Base-by-base conservation (phyloP, 2,797 vertebrate species). In the Xiphorhynchus erythropygius region DNA sequence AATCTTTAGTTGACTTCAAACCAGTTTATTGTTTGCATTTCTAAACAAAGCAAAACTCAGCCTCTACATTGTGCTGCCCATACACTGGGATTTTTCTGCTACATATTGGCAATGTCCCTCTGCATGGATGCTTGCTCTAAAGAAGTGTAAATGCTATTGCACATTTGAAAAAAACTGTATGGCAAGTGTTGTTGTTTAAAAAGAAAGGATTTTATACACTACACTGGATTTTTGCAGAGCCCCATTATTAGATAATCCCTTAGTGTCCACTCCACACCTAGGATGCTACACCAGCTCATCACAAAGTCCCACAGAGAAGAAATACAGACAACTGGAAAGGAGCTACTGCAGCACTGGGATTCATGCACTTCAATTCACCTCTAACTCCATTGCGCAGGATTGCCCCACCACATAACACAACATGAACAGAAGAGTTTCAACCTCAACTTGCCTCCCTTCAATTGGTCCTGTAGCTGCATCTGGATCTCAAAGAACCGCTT, bases 371-470 rank as follows among this genome's bases (percentile, higher is more conserved):
- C 22, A 73, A 19, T 70, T 44, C 6, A 15, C 11, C n/a, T 62
- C 22, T 13, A 65, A 59, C 25, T 42, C n/a, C 32, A n/a, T 9
- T 18, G 3, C 1, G 7, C 1, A 4, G 24, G 39, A 92, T 1
- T 62, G 44, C 7, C 41, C 42, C 42, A 55, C 5, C 52, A 24
- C 0, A 0, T 24, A 87, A 44, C 39, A 10, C 0, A 6, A 32
- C 18, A 56, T 23, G 28, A 64, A 65, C 8, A 50, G 17, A n/a
- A 47, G 44, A 70, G 17, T 39, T 91, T 17, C 70, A 89, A 70
- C 5, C 15, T 74, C 64, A 19, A 11, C 17, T 68, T 9, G 2
- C 7, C 30, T 57, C 50, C 47, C 44, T 49, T 59, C 32, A 50
- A 28, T 5, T 56, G 21, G 9, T 52, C 47, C 56, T 11, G 0